Evolutionary conservation across 1,140 invertebrate genomes (phyloP).

Genomic region (Drosophila baimaii): DNA sequence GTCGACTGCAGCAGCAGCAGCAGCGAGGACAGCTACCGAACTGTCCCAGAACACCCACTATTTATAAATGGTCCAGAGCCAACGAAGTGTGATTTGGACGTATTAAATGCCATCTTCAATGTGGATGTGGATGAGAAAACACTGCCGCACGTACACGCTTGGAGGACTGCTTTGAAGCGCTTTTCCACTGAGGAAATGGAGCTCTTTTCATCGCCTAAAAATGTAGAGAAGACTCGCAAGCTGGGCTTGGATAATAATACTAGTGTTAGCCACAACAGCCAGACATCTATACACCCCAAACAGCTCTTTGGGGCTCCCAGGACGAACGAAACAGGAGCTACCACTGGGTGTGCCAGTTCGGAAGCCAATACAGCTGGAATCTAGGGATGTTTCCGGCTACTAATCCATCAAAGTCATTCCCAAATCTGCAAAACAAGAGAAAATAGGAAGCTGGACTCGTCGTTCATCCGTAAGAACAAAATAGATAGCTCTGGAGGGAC

Average conservation of each 20-base stretch:
- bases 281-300: slow-evolving; percentile 20
- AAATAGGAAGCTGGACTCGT: neutral
- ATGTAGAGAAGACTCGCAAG: slow-evolving; percentile 34
- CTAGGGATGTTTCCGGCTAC: no score
- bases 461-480: neutral
- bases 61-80: slow-evolving; percentile 85
- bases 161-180: slow-evolving; percentile 87
- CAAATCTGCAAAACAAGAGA: no score
- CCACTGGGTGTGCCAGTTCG: no score
- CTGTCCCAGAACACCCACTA: neutral
- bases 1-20: neutral
- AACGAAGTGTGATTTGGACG: slow-evolving; percentile 89
- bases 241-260: neutral
- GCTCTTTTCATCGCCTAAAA: slow-evolving; percentile 67
- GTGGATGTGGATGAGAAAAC: slow-evolving; percentile 85
- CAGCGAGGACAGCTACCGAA: slow-evolving; percentile 77
- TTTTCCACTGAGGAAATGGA: slow-evolving; percentile 86
- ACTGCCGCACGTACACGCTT: slow-evolving; percentile 88
- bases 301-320: slow-evolving; percentile 34
- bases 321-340: no score
- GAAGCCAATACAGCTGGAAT: no score
- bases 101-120: slow-evolving; percentile 87
- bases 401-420: no score
- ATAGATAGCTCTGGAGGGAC: neutral
- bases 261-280: neutral